Evolutionary conservation across 2,797 vertebrate genomes (phyloP).

Genomic region (Clarias platycephalus): DNA sequence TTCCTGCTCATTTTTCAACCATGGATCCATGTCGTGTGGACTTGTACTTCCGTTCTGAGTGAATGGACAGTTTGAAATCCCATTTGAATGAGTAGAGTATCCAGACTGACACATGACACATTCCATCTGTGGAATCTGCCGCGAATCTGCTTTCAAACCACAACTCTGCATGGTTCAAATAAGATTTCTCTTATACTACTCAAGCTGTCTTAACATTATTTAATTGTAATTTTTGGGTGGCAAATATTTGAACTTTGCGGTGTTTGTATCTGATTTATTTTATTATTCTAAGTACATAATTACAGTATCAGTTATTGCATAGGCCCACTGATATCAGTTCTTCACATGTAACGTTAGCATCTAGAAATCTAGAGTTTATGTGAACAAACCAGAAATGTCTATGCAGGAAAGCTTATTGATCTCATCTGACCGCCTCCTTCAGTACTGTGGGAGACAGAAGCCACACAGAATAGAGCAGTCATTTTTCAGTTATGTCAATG

Average conservation of each 20-base stretch:
- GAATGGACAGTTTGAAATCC: too few relatives aligned
- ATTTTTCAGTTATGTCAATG: slow-evolving; percentile 55
- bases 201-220: background rate
- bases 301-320: background rate
- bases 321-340: too few relatives aligned
- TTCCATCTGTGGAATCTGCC: too few relatives aligned
- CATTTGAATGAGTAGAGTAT: too few relatives aligned
- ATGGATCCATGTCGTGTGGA: too few relatives aligned
- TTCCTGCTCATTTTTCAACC: too few relatives aligned
- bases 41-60: too few relatives aligned
- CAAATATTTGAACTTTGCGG: background rate
- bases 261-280: background rate
- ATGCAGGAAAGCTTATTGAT: background rate
- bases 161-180: too few relatives aligned
- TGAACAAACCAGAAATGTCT: background rate
- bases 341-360: background rate
- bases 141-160: too few relatives aligned
- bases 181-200: background rate
- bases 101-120: too few relatives aligned
- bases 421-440: background rate
- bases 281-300: background rate
- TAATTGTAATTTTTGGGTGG: background rate
- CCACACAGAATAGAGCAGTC: slow-evolving; percentile 13
- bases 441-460: background rate
- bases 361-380: background rate